Evolutionary conservation across 2,113 vertebrate species (phyloP), one percentile per base, ranked within the genome.

Genomic region (Archocentrus centrarchus): DNA sequence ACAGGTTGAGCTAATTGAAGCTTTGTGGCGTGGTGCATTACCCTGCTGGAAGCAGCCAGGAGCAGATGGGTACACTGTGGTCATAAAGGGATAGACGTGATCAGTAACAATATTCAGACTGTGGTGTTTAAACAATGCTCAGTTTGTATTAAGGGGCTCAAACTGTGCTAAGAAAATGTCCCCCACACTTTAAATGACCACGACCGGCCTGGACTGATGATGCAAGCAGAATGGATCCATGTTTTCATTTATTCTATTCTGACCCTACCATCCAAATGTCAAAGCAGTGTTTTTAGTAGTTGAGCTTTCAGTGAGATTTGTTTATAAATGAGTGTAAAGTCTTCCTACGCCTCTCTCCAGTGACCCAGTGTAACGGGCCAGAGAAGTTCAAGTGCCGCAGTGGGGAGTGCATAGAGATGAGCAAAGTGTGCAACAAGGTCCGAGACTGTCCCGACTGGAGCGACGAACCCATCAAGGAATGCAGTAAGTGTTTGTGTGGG

Each of bases 381-480:
- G 97, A 97, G 11, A 98, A 98, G 93, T 99, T 99, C 95, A 98
- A 97, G 92, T 99, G 98, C 94, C 96, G 96, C 90, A 99, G 96
- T 47, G 98, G 98, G 13, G 98, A 99, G 84, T 99, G 98, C 86
- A 97, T 99, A 63, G 98, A 99, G 63, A 94, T 97, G 91, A 96
- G 81, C 91, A 97, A 97, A 94, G 98, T 99, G 6, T 99, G 98
- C 92, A 97, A 99, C 95, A 97, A 97, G 87, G 95, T 95, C 83
- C 94, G 96, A 55, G 98, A 99, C 95, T 99, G 98, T 95, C 96
- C 95, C 3, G 98, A 99, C 94, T 98, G 98, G 98, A 99, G 98
- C n/a, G 98, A 99, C 9, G 98, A 99, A 50, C 98, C 98, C 17
- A 95, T 98, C 58, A 97, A 97, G 75, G 98, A 99, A 82, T 99